These are phyloP conservation scores for Temnothorax ravouxi DNA, from an alignment of 2,888 invertebrate species.

Conservation along the genomic window DNA sequence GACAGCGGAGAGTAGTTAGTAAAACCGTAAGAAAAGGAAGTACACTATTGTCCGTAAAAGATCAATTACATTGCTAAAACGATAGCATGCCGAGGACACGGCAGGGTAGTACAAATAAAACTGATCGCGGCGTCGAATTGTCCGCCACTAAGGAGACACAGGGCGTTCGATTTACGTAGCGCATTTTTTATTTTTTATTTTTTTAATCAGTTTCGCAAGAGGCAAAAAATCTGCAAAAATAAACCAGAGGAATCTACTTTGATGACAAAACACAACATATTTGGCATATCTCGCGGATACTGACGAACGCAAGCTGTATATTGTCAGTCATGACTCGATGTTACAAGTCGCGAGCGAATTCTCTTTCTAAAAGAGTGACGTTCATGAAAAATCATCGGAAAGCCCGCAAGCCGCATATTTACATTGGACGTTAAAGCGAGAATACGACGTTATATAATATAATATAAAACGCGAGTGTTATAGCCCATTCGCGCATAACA, in stretches of 20 bases:
- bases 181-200: neutral
- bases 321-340: neutral
- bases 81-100: constrained; percentile 43
- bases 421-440: neutral
- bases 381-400: neutral
- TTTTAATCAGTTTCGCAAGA: neutral
- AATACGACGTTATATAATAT: constrained; percentile 43
- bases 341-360: no score
- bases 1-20: constrained; percentile 43
- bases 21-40: constrained; percentile 51
- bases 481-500: constrained; percentile 31
- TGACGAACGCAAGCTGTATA: neutral
- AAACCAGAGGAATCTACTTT: neutral
- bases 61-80: constrained; percentile 49
- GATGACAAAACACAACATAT: neutral
- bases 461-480: constrained; percentile 34
- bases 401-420: neutral
- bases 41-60: constrained; percentile 46
- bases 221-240: neutral
- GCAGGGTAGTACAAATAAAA: constrained; percentile 2
- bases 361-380: neutral
- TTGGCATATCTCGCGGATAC: neutral
- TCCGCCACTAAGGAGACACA: neutral
- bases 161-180: neutral
- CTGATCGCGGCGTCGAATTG: constrained; percentile 28